A percentile compares a stretch with the other conserved stretches of the same genome.
Conservation (phyloP, 2,113 vertebrate genomes). For the Eleginops maclovinus region DNA sequence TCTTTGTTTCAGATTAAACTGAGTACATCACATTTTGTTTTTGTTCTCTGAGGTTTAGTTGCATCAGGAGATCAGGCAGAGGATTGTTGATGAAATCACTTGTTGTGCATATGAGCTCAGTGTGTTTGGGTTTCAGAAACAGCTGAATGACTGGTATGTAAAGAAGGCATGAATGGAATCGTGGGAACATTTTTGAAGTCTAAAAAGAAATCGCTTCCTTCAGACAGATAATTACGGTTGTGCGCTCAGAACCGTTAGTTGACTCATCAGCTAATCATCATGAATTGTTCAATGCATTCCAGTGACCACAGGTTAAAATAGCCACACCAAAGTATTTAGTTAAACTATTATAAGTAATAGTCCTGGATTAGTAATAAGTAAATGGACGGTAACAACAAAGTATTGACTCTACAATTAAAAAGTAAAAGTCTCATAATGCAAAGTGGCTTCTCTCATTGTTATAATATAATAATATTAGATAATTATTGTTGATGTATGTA, state of each 20-base stretch:
- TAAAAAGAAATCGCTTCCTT: conserved; percentile 33
- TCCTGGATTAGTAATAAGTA: neutral
- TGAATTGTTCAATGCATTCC: neutral
- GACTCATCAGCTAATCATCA: conserved; percentile 23
- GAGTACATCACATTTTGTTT: conserved; percentile 2
- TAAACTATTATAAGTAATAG: neutral
- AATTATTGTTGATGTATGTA: neutral
- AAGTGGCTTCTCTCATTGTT: neutral
- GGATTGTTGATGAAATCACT: conserved; percentile 22
- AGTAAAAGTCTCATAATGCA: neutral
- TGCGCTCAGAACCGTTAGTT: conserved; percentile 66
- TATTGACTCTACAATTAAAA: neutral
- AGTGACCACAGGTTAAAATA: neutral
- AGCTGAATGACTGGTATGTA: conserved; percentile 70
- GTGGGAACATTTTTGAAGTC: conserved; percentile 66
- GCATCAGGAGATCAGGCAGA: neutral
- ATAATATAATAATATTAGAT: neutral
- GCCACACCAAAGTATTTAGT: neutral
- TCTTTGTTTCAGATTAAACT: neutral
- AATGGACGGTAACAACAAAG: neutral
- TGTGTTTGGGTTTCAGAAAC: conserved; percentile 46
- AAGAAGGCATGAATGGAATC: conserved; percentile 74
- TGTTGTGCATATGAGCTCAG: conserved; percentile 43
- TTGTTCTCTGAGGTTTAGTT: neutral
- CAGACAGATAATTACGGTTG: conserved; percentile 27